phyloP scores from a whole-genome alignment of 2,797 vertebrate species.

The Sebastes cheni region DNA sequence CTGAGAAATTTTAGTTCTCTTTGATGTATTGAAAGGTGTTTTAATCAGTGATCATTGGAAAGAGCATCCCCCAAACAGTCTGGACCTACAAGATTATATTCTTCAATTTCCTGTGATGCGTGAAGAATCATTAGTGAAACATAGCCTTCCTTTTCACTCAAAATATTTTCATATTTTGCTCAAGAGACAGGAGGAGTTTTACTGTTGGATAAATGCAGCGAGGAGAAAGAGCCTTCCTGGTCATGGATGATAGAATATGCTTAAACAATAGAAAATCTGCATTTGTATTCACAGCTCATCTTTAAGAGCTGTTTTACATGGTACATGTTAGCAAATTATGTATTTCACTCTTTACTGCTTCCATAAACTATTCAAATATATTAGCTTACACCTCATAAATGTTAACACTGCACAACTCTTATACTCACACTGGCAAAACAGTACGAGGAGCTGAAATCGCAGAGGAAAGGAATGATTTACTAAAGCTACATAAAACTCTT shows the following conservation, averaged over 20 bases:
- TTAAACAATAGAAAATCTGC: slow-evolving; percentile 56
- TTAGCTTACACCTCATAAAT: slow-evolving; percentile 80
- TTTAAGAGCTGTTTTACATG: slow-evolving; percentile 81
- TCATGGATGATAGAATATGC: slow-evolving; percentile 61
- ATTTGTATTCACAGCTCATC: slow-evolving; percentile 83
- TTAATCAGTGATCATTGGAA: not conserved
- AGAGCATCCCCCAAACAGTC: not conserved
- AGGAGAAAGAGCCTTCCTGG: not conserved
- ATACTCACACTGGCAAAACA: slow-evolving; percentile 50
- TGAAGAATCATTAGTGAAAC: not conserved
- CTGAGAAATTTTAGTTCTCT: not conserved
- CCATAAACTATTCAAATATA: slow-evolving; percentile 85
- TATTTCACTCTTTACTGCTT: slow-evolving; percentile 84
- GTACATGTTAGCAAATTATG: slow-evolving; percentile 83
- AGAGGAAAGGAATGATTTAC: slow-evolving; percentile 81
- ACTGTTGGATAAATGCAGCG: slow-evolving; percentile 6
- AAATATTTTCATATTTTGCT: slow-evolving; percentile 6
- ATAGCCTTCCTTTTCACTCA: not conserved
- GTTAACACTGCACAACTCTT: slow-evolving; percentile 71
- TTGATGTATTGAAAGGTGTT: not conserved
- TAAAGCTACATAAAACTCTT: slow-evolving; percentile 78
- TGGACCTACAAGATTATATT: not conserved
- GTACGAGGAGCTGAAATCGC: slow-evolving; percentile 46
- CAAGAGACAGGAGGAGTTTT: slow-evolving; percentile 21
- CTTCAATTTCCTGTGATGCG: not conserved